A percentile compares a stretch with the other conserved stretches of the same genome.
These are phyloP conservation scores for Brachionus paranguensis DNA, from an alignment of 1,140 invertebrate genomes.

Conservation along the genomic window DNA sequence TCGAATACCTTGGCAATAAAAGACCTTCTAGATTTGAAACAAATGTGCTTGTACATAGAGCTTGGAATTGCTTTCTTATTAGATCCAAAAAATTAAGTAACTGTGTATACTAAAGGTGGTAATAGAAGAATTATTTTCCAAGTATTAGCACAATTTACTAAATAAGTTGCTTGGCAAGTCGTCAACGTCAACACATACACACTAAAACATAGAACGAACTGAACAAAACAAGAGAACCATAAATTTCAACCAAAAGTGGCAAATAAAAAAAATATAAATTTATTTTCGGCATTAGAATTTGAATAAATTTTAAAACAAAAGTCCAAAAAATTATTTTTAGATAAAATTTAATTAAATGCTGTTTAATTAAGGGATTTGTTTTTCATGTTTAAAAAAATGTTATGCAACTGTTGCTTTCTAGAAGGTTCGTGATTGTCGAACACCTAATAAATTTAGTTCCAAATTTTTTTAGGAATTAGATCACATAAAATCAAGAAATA, in stretches of 20 bases:
- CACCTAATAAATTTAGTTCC: no score
- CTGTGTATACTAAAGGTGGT: conserved; percentile 18
- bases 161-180: conserved; percentile 40
- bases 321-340: not conserved
- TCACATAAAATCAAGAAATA: not conserved
- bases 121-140: not conserved
- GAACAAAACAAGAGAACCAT: conserved; percentile 24
- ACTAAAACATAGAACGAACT: conserved; percentile 9
- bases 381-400: not conserved
- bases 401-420: not conserved
- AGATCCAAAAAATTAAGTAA: not conserved
- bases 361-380: not conserved
- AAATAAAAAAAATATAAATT: not conserved
- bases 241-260: not conserved
- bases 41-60: not conserved
- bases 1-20: not conserved
- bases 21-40: not conserved
- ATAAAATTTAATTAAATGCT: no score
- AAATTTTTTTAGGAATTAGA: not conserved
- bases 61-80: not conserved
- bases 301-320: not conserved
- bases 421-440: not conserved
- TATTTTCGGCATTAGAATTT: not conserved
- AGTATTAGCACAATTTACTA: not conserved
- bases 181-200: conserved; percentile 39